Conservation (phyloP, 2,888 invertebrate species). For the Chymomyza procnemis region DNA sequence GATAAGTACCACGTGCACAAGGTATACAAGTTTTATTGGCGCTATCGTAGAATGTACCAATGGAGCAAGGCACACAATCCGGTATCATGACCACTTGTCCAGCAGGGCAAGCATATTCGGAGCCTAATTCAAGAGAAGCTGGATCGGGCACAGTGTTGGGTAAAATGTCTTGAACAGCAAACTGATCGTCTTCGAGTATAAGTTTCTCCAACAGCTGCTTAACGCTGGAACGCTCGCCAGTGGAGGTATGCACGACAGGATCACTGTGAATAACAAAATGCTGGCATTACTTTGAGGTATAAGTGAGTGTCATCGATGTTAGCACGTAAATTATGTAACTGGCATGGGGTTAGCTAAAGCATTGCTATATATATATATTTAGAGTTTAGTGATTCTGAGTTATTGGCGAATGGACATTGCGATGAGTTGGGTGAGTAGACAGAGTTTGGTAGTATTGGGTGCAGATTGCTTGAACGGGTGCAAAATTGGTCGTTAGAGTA, state of each 20-base stretch:
- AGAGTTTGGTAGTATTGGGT: conserved; percentile 21
- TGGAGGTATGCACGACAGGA: conserved; percentile 91
- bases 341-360: conserved; percentile 3
- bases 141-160: conserved; percentile 97
- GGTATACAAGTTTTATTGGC: conserved; percentile 88
- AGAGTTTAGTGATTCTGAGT: not conserved
- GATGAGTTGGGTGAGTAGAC: conserved; percentile 10
- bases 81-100: conserved; percentile 97
- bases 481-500: conserved; percentile 33
- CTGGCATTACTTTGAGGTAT: not conserved
- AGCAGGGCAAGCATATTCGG: conserved; percentile 94
- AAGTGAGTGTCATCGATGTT: not conserved
- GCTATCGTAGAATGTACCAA: conserved; percentile 91
- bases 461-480: conserved; percentile 23
- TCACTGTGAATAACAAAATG: conserved; percentile 81
- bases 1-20: conserved; percentile 94
- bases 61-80: conserved; percentile 95
- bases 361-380: not conserved
- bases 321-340: conserved; percentile 9
- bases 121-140: conserved; percentile 89
- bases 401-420: conserved; percentile 4
- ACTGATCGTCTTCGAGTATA: conserved; percentile 95
- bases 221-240: conserved; percentile 91
- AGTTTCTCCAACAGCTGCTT: conserved; percentile 91
- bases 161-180: conserved; percentile 93